phyloP scores from a whole-genome alignment of 2,113 vertebrate species.

The Calidris pugnax region DNA sequence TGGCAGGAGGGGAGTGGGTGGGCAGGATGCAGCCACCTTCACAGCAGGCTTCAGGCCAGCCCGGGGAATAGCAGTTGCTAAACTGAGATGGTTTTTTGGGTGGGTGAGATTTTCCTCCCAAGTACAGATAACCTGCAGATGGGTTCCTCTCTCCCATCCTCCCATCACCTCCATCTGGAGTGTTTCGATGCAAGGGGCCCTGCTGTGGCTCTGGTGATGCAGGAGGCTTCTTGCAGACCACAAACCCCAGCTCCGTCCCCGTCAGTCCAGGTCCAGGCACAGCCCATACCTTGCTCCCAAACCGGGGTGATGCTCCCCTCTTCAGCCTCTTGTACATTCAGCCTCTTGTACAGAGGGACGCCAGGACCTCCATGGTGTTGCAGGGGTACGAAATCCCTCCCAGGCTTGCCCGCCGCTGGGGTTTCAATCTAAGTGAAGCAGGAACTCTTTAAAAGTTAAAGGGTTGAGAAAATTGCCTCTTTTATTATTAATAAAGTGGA shows the following conservation, averaged over 20 bases:
- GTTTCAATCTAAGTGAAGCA: conserved; percentile 36
- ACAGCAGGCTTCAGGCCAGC: accelerated
- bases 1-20: not conserved
- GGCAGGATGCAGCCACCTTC: not conserved
- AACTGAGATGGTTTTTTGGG: accelerated
- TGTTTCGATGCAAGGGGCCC: not conserved
- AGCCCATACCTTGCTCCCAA: not conserved
- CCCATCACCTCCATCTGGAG: accelerated
- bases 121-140: not conserved
- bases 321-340: not conserved
- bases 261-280: accelerated
- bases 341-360: no score
- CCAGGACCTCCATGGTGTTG: accelerated
- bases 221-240: not conserved
- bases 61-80: not conserved
- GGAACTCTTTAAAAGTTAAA: conserved; percentile 63
- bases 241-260: not conserved
- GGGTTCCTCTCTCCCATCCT: not conserved
- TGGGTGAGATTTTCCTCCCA: accelerated
- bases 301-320: accelerated
- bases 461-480: conserved; percentile 55
- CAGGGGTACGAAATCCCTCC: not conserved
- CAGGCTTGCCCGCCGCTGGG: not conserved
- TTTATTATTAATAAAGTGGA: conserved; percentile 59
- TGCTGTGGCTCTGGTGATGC: not conserved